Evolutionary conservation across 2,797 vertebrate species (phyloP), one percentile per base, ranked within the genome.

Genomic region (Phataginus tetradactyla): DNA sequence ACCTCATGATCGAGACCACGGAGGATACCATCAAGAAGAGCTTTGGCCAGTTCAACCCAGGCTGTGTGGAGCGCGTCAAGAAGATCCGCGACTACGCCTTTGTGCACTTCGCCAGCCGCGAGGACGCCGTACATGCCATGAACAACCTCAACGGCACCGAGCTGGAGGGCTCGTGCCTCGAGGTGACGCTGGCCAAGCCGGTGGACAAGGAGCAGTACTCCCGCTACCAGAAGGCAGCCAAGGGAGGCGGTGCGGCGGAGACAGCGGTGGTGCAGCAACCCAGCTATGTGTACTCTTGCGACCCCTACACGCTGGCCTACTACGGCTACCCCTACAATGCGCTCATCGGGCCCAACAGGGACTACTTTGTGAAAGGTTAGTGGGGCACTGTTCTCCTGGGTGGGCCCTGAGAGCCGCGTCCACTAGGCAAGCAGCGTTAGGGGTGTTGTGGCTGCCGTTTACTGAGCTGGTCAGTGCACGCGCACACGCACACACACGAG

Each of bases 321-420:
- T 99, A 99, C 7, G 99, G 99, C 86, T 99, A 99, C 97, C 99
- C 99, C 3, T 99, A 99, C 99, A 99, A 98, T 97, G 99, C 99
- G n/a, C 99, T 99, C 97, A 99, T 99, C 2, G 99, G 99, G 98
- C 99, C 99, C 97, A 99, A 99, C 99, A 99, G 99, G 96, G 99
- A 99, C 91, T 99, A 99, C 99, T 99, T 99, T 90, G 99, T 99
- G 97, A 99, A 99, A 99, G 99, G 99, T 99, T 99, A 99, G 99
- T 99, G 97, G 96, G 93, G 61, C 45, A 64, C 64, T 5, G 14
- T 63, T 18, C 6, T n/a, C 27, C 49, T 3, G 23, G 32, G 77
- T 4, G 11, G 34, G 9, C 5, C 10, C 0, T 1, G 0, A 37
- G 27, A 53, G 27, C 27, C 6, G 0, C 1, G 1, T 18, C 34